Conservation (phyloP, 2,113 vertebrate genomes). For the Cisticola juncidis region DNA sequence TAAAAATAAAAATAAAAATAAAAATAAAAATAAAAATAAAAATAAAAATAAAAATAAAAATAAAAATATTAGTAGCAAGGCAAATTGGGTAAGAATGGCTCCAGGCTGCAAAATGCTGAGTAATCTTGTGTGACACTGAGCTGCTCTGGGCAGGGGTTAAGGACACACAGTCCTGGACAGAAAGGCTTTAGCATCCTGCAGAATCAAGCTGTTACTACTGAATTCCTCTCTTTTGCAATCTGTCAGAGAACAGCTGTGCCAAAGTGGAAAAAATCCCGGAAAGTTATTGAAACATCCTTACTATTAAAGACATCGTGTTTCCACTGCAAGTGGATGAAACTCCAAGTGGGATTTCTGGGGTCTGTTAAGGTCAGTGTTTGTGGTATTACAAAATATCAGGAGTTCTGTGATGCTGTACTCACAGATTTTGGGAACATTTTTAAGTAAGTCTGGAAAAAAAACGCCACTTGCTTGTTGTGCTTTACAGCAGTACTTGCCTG, state of each 20-base stretch:
- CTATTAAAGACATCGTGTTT: constrained; percentile 46
- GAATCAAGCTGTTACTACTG: constrained; percentile 7
- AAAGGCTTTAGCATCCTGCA: background rate
- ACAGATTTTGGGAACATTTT: background rate
- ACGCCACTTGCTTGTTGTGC: background rate
- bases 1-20: too few relatives aligned
- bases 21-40: too few relatives aligned
- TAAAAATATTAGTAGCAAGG: background rate
- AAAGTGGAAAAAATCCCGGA: constrained; percentile 43
- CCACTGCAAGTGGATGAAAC: constrained; percentile 2
- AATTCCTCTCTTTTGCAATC: constrained; percentile 42
- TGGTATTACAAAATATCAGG: background rate
- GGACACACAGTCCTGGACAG: background rate
- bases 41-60: too few relatives aligned
- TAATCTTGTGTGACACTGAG: background rate
- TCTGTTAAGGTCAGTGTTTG: constrained; percentile 35
- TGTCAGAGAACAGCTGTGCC: constrained; percentile 20
- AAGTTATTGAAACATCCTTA: constrained; percentile 48
- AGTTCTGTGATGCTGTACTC: background rate
- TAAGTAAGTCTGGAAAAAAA: background rate
- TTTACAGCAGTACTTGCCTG: background rate
- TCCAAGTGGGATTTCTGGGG: constrained; percentile 37
- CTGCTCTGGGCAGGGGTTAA: background rate
- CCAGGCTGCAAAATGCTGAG: background rate
- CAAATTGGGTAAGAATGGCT: background rate